Evolutionary conservation across 1,140 invertebrate species (phyloP).

Genomic region (Diorhabda sublineata): DNA sequence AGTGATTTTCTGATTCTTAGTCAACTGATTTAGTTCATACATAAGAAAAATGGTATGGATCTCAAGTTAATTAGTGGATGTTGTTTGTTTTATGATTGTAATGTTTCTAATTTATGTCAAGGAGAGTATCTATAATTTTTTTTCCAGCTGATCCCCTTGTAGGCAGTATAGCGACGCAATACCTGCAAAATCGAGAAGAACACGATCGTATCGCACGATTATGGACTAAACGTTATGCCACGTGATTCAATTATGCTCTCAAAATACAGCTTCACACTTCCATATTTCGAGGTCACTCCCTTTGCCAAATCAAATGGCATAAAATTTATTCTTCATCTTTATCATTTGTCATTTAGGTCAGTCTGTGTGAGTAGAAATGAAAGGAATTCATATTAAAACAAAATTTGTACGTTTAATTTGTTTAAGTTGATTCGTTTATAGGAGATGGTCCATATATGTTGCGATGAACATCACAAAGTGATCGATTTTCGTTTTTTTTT

Average conservation of each 20-base stretch:
- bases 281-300: slow-evolving; percentile 26
- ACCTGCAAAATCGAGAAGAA: slow-evolving; percentile 93
- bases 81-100: too few species aligned
- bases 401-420: not conserved
- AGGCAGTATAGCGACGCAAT: slow-evolving; percentile 97
- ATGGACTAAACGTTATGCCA: slow-evolving; percentile 97
- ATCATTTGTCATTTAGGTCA: slow-evolving; percentile 1
- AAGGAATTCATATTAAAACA: not conserved
- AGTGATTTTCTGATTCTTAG: too few species aligned
- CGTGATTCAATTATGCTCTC: slow-evolving; percentile 59
- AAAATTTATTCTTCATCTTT: not conserved
- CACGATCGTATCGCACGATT: slow-evolving; percentile 96
- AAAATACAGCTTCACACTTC: not conserved
- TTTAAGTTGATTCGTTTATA: not conserved
- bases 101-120: not conserved
- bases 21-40: too few species aligned
- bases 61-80: too few species aligned
- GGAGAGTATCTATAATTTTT: not conserved
- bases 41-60: too few species aligned
- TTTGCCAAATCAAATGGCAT: slow-evolving; percentile 32
- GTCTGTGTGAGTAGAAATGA: not conserved
- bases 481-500: too few species aligned
- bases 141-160: slow-evolving; percentile 88
- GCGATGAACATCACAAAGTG: too few species aligned
- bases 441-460: too few species aligned